These are phyloP conservation scores for Mycalesis mineus DNA, from an alignment of 2,888 invertebrate species.

Conservation along the genomic window DNA sequence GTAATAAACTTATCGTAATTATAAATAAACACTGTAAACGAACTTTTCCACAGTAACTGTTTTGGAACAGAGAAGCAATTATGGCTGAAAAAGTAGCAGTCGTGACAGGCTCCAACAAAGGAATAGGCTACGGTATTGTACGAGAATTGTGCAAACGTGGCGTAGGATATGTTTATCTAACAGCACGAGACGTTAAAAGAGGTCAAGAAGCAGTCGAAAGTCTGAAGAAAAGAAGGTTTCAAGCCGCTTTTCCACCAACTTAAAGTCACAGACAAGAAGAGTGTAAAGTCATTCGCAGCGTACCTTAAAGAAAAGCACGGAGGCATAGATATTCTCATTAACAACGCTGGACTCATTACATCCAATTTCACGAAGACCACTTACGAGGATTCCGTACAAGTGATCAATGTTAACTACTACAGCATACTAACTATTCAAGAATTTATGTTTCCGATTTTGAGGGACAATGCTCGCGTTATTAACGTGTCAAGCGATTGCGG, in stretches of 20 bases:
- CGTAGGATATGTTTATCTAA: slow-evolving; percentile 80
- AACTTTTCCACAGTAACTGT: neutral
- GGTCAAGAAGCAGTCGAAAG: slow-evolving; percentile 74
- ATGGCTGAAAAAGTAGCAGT: slow-evolving; percentile 36
- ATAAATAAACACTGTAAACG: neutral
- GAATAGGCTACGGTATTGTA: slow-evolving; percentile 81
- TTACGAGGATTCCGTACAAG: slow-evolving; percentile 33
- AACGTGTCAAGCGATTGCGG: slow-evolving; percentile 39
- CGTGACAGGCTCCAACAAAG: slow-evolving; percentile 82
- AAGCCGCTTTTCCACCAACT: slow-evolving; percentile 44
- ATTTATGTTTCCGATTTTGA: slow-evolving; percentile 34
- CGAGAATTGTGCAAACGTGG: slow-evolving; percentile 78
- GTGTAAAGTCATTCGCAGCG: slow-evolving; percentile 33
- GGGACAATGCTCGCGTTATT: slow-evolving; percentile 35
- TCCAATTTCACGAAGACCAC: slow-evolving; percentile 21
- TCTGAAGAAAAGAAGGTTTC: slow-evolving; percentile 66
- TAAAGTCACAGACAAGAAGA: slow-evolving; percentile 32
- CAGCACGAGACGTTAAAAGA: slow-evolving; percentile 73
- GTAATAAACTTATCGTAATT: neutral
- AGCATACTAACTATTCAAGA: slow-evolving; percentile 33
- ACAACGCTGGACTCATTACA: slow-evolving; percentile 35
- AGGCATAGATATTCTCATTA: slow-evolving; percentile 38
- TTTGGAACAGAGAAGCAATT: neutral
- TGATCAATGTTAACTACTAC: slow-evolving; percentile 34
- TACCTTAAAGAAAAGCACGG: slow-evolving; percentile 35